phyloP scores from a whole-genome alignment of 2,888 invertebrate species.

The Noctua comes region DNA sequence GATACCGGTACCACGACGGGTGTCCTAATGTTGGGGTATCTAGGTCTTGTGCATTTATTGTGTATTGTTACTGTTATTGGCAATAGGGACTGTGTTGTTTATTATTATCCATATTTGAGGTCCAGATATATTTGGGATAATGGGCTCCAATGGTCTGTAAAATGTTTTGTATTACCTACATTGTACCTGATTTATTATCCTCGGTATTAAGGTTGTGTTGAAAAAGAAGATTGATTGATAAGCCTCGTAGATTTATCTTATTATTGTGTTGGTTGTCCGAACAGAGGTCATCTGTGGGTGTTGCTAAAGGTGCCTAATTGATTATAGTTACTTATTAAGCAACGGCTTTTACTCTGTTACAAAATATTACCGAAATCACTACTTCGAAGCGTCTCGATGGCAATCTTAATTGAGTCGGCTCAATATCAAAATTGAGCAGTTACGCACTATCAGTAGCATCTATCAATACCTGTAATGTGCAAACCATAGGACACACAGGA shows the following conservation, averaged over 20 bases:
- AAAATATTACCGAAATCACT: not conserved
- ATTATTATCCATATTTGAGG: conserved; percentile 4
- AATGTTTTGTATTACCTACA: not conserved
- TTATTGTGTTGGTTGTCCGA: not conserved
- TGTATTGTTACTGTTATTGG: conserved; percentile 16
- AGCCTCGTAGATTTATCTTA: not conserved
- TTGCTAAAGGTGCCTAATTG: not conserved
- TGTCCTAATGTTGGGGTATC: conserved; percentile 16
- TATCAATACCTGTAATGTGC: not conserved
- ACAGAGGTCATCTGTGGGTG: not conserved
- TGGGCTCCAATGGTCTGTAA: not conserved
- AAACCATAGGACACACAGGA: not conserved
- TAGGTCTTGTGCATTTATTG: conserved; percentile 4
- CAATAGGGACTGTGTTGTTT: not conserved
- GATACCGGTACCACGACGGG: conserved; percentile 10
- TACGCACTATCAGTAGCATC: not conserved
- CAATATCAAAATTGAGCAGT: not conserved
- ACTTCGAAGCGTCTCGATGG: not conserved
- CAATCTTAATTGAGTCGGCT: not conserved
- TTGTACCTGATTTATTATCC: conserved; percentile 14
- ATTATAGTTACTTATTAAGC: not conserved
- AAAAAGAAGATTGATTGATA: conserved; percentile 3
- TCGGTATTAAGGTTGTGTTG: not conserved
- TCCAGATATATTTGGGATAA: conserved; percentile 14
- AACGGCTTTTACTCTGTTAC: not conserved